Conservation (phyloP, 1,140 invertebrate genomes). For the Drosophila albomicans region DNA sequence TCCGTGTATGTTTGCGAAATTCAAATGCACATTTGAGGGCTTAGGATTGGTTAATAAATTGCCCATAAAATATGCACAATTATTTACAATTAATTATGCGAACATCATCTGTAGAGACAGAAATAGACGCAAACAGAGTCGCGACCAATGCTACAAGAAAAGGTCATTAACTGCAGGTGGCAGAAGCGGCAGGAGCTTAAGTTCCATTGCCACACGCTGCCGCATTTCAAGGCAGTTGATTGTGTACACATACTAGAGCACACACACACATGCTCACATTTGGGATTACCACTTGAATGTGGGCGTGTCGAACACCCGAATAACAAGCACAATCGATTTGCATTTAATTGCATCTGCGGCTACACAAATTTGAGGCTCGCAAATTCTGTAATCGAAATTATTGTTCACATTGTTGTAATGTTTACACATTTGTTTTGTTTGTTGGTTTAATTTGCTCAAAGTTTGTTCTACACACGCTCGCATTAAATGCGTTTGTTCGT, state of each 20-base stretch:
- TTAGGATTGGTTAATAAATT: constrained; percentile 28
- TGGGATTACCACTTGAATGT: constrained; percentile 25
- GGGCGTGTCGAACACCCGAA: constrained; percentile 52
- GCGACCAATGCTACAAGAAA: constrained; percentile 7
- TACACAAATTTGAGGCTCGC: constrained; percentile 63
- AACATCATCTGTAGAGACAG: constrained; percentile 22
- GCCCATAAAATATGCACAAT: constrained; percentile 29
- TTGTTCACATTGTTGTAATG: constrained; percentile 81
- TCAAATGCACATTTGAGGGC: not conserved
- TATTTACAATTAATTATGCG: constrained; percentile 43
- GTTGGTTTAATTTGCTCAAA: constrained; percentile 60
- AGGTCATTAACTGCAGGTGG: constrained; percentile 47
- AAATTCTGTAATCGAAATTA: constrained; percentile 78
- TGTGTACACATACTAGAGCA: constrained; percentile 18
- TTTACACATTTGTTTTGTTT: constrained; percentile 78
- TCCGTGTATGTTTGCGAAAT: not conserved
- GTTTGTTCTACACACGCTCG: constrained; percentile 5
- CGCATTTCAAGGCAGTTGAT: constrained; percentile 26
- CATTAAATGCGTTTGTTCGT: not conserved
- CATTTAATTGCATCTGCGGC: constrained; percentile 77
- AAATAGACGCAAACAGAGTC: not conserved
- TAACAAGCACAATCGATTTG: constrained; percentile 78
- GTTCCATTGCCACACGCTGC: not conserved
- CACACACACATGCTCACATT: constrained; percentile 10
- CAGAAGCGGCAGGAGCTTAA: constrained; percentile 11